Base-by-base conservation (phyloP, 2,888 invertebrate genomes). In the Labia minor region DNA sequence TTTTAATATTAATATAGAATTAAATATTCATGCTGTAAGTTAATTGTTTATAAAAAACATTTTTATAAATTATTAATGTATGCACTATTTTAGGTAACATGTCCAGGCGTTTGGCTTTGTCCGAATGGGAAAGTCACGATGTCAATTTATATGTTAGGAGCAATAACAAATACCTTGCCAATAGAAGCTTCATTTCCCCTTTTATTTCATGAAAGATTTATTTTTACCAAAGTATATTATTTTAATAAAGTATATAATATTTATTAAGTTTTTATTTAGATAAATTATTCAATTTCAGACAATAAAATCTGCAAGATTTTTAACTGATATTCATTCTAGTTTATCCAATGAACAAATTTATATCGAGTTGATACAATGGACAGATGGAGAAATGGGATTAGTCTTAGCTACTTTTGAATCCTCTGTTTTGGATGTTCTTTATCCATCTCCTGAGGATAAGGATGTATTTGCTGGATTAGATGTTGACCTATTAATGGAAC, bases 101-200 rank as follows among this genome's bases (percentile, higher is more conserved):
- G 91, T 76, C 91, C 91, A n/a, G 92, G 92, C 33, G 90, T 91
- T 14, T 91, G 90, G 88, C 78, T 92, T 26, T 89, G 89, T 73
- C 86, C 88, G 69, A 86, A 86, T 76, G 90, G 91, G n/a, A 84
- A 86, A 73, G 82, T 89, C 8, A 86, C 87, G 6, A 78, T 91
- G 21, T 85, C 85, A 70, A 80, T 91, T 37, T 84, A 82, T 71
- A 81, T 87, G 65, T 80, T 92, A 63, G 87, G 86, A 61, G 85
- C 86, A 33, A 85, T 83, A 72, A 83, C 85, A 70, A 85, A 87
- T 75, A 90, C 90, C 6, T 82, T 82, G 70, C 78, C 83, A 67
- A 76, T 85, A 61, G 80, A 83, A 1, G 89, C 91, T 0, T 75
- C 81, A 63, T 92, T 92, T 76, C 92, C 92, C 0, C 77, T 91